Base-by-base conservation (phyloP, 1,140 invertebrate species). In the Drosophila gunungcola region DNA sequence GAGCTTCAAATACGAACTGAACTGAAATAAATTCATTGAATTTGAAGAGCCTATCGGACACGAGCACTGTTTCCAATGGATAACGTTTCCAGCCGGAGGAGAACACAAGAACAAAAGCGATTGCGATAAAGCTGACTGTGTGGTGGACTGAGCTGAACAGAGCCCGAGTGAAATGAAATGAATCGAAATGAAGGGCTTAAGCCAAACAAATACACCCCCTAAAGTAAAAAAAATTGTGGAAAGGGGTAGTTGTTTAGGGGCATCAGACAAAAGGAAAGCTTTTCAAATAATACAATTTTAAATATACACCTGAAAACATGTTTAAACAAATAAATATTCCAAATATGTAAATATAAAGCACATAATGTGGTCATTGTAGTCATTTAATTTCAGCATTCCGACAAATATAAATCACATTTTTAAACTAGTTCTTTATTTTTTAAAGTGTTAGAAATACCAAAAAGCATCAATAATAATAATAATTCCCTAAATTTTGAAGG, bases 151-250 rank as follows among this genome's bases (percentile, higher is more conserved):
- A 49, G 57, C 42, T 51, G 45, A 67, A 43, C 45, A 78, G 55
- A 60, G 58, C 43, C 46, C 57, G 42, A 61, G 70, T 62, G 16
- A 52, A 68, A 45, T 3, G 29, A 21, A 21, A 21, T 42, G 42
- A 68, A 45, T 11, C 36, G 25, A 60, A 60, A 55, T 53, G 41
- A 39, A 46, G 62, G 67, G 27, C 41, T 27, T 49, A 78, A 78
- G 58, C 74, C 58, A 64, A 72, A 78, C 45, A 78, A 86, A 82
- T 78, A 86, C 83, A 76, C 83, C 78, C 80, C 78, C 41, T 68
- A 74, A 56, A 68, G 62, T 52, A 16, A 41, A n/a, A 41, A n/a
- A 62, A 42, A 48, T 51, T 42, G 25, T 49, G 27, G 36, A 21
- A 51, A 43, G 36, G 51, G 55, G n/a, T 5, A 46, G 58, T 48